Percentiles rank a stretch among this genome's conserved stretches.
phyloP scores from a whole-genome alignment of 2,888 invertebrate genomes.

The Argynnis bischoffii region DNA sequence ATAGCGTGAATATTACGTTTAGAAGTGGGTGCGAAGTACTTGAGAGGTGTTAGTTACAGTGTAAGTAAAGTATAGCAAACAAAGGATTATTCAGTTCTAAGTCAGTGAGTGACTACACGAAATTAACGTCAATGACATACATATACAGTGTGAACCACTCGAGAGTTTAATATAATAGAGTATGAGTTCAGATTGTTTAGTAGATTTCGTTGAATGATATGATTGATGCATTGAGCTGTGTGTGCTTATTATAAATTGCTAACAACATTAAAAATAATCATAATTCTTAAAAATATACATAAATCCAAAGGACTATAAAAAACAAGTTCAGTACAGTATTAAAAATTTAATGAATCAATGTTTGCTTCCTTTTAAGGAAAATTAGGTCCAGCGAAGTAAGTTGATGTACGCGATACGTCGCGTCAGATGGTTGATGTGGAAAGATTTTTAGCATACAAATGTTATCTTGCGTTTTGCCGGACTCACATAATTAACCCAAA shows the following conservation, averaged over 20 bases:
- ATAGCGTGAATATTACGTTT: conserved; percentile 63
- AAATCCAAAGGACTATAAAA: not conserved
- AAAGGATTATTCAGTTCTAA: conserved; percentile 70
- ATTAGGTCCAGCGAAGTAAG: conserved; percentile 51
- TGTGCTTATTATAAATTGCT: no score
- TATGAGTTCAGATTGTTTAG: no score
- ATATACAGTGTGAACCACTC: no score
- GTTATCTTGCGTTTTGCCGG: conserved; percentile 60
- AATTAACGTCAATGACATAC: conserved; percentile 48
- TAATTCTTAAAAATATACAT: not conserved
- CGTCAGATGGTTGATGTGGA: conserved; percentile 55
- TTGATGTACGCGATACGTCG: conserved; percentile 54
- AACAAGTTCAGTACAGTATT: conserved; percentile 24
- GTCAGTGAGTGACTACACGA: conserved; percentile 67
- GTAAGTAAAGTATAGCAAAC: conserved; percentile 71
- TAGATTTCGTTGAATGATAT: no score
- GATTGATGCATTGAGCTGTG: no score
- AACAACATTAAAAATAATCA: no score
- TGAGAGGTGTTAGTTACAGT: conserved; percentile 65
- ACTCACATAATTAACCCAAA: conserved; percentile 60
- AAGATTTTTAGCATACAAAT: conserved; percentile 59
- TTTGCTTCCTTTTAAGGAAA: conserved; percentile 52
- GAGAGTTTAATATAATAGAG: no score
- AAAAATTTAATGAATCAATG: conserved; percentile 40
- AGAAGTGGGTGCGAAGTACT: conserved; percentile 69